Evolutionary conservation across 2,797 vertebrate genomes (phyloP).

Genomic region (Neosalanx taihuensis): DNA sequence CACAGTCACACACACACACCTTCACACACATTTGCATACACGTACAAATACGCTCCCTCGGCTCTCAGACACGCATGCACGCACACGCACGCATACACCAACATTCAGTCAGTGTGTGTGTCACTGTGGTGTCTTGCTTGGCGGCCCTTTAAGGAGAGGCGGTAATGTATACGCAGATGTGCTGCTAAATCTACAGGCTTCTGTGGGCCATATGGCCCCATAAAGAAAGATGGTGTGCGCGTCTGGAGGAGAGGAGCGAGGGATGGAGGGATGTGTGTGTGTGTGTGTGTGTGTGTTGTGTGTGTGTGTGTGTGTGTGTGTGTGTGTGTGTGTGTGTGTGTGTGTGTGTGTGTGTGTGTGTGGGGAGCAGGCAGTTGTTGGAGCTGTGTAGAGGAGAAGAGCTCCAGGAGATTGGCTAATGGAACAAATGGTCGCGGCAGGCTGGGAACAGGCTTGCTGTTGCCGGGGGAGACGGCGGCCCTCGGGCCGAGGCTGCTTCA

Average conservation of each 20-base stretch:
- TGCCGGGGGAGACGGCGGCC: conserved; percentile 89
- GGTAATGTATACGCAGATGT: conserved; percentile 98
- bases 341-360: conserved; percentile 57
- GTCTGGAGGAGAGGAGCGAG: conserved; percentile 90
- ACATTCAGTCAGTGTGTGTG: conserved; percentile 25
- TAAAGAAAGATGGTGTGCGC: conserved; percentile 94
- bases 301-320: conserved; percentile 52
- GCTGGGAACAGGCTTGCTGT: conserved; percentile 92
- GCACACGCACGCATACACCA: conserved; percentile 32
- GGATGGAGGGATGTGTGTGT: conserved; percentile 71
- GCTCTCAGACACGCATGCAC: conserved; percentile 25
- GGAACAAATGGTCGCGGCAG: conserved; percentile 90
- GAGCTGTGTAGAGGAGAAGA: conserved; percentile 84
- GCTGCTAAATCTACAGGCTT: conserved; percentile 98
- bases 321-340: conserved; percentile 64
- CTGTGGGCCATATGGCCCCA: conserved; percentile 97
- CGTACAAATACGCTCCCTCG: conserved; percentile 21
- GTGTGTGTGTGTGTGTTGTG: conserved; percentile 54
- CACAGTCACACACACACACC: conserved; percentile 40
- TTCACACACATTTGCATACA: conserved; percentile 35
- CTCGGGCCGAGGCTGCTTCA: conserved; percentile 87
- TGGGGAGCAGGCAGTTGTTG: conserved; percentile 80
- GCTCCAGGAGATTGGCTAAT: conserved; percentile 97
- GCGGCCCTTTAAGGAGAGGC: conserved; percentile 75
- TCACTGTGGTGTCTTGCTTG: conserved; percentile 41